Base-by-base conservation (phyloP, 2,888 invertebrate genomes). In the Caenorhabditis japonica region DNA sequence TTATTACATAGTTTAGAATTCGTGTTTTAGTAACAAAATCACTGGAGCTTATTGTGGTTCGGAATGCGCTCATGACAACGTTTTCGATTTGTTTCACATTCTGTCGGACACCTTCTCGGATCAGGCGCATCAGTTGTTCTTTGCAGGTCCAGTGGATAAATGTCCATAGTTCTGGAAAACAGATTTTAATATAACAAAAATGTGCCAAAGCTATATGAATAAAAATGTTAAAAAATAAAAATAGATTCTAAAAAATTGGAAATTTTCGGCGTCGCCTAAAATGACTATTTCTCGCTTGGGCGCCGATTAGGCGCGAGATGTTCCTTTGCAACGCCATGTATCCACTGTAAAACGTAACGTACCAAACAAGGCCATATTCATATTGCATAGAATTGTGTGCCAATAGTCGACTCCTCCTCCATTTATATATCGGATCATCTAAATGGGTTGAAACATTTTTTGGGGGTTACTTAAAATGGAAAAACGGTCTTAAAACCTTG, bases 61-160 rank as follows among this genome's bases (percentile, higher is more conserved):
- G 59, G 15, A 79, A 64, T 8, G 75, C 72, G 44, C 81, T 84
- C 47, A 73, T 59, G 0, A 84, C 34, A 0, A 80, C 81, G 44
- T 79, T 80, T 47, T 84, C 84, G 38, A 84, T 72, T 52, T 78
- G 69, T 30, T 71, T 69, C 4, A 81, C 75, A 38, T 75, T 81
- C n/a, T 64, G 59, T 2, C 61, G 55, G 39, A 84, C 72, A 5
- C 77, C 76, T 44, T 82, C 77, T 21, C 72, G 36, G 41, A 83
- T 76, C 44, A 83, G 68, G 15, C 68, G 43, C 5, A 83, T 3
- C 21, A 82, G 19, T 44, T 78, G 77, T 34, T 76, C 75, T 53
- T 75, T 75, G 51, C 69, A 69, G 12, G 33, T 4, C 12, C 60
- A 59, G 27, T 76, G 75, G 13, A 75, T 64, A 5, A 59, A 55